Base-by-base conservation (phyloP, 2,113 vertebrate genomes). In the Gnathonemus echidnorhynchus region DNA sequence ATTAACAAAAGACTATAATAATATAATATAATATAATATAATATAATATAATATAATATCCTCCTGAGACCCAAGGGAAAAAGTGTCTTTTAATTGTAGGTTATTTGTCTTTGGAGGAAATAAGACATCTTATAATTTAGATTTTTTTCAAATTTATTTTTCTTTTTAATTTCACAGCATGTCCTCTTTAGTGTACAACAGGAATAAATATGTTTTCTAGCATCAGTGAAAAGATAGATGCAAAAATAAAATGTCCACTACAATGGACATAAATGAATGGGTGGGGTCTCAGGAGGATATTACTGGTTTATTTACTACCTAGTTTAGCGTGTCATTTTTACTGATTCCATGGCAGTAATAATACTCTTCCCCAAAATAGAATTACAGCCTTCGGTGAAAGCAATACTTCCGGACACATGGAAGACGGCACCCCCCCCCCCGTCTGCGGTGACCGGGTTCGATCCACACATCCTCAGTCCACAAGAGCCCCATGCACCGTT, bases 331-430 rank as follows among this genome's bases (percentile, higher is more conserved):
- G 80, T 85, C 39, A 85, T 45, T 50, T 52, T 87, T 87, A 87
- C 48, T 35, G 50, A 46, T 53, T 48, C 24, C 8, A 1, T 17
- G 11, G 17, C 27, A 35, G 49, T 52, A 87, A 52, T 52, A 87
- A 52, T 31, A 87, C 5, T 48, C 31, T n/a, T 85, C 9, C 83
- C 83, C 3, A 42, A 85, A 85, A 87, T 53, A 56, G 86, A 45
- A 85, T 87, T 87, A 35, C 21, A 31, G 86, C 5, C 31, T 52
- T 35, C 39, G 21, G n/a, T 56, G 86, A 96, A 96, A 97, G 96
- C 95, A 96, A 96, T 97, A 96, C 96, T 97, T 97, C 96, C 96
- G 97, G 96, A 97, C 96, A 95, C 96, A 96, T 94, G 77, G 84
- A 89, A 84, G 95, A 93, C 94, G 91, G 5, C 88, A 93, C 92